These are phyloP conservation scores for Antheraea assamensis DNA, from an alignment of 2,888 invertebrate species.

Conservation along the genomic window DNA sequence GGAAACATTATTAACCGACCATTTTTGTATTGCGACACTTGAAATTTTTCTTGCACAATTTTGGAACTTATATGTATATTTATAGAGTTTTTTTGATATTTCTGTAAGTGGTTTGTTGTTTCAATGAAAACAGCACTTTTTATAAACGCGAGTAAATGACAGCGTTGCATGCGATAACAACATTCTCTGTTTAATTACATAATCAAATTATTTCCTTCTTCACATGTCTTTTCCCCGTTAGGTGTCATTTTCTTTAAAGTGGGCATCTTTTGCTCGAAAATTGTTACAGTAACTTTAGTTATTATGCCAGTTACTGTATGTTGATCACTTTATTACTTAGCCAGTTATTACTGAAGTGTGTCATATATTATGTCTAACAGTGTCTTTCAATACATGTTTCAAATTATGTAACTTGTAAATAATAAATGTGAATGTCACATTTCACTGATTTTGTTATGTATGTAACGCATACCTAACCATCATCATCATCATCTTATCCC, in stretches of 20 bases:
- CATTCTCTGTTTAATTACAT: slow-evolving; percentile 63
- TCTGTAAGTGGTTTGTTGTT: slow-evolving; percentile 23
- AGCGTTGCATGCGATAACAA: slow-evolving; percentile 58
- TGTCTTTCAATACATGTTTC: too few relatives aligned
- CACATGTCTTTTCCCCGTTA: slow-evolving; percentile 35
- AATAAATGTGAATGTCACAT: too few relatives aligned
- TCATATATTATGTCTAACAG: too few relatives aligned
- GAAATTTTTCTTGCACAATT: slow-evolving; percentile 24
- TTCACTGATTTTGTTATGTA: too few relatives aligned
- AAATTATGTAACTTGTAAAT: too few relatives aligned
- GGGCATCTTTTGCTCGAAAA: background rate
- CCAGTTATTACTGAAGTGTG: too few relatives aligned
- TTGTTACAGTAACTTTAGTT: background rate
- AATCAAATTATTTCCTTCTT: slow-evolving; percentile 58
- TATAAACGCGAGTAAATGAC: slow-evolving; percentile 49
- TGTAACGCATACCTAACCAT: too few relatives aligned
- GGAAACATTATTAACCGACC: slow-evolving; percentile 48
- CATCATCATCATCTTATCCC: too few relatives aligned
- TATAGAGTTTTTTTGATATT: slow-evolving; percentile 27
- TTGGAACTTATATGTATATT: slow-evolving; percentile 27
- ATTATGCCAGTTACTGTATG: background rate
- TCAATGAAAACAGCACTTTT: slow-evolving; percentile 39
- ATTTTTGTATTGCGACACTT: slow-evolving; percentile 38
- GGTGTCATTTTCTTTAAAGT: background rate
- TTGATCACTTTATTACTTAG: too few relatives aligned